Evolutionary conservation across 2,113 vertebrate genomes (phyloP).

Genomic region (Setophaga kirtlandii): DNA sequence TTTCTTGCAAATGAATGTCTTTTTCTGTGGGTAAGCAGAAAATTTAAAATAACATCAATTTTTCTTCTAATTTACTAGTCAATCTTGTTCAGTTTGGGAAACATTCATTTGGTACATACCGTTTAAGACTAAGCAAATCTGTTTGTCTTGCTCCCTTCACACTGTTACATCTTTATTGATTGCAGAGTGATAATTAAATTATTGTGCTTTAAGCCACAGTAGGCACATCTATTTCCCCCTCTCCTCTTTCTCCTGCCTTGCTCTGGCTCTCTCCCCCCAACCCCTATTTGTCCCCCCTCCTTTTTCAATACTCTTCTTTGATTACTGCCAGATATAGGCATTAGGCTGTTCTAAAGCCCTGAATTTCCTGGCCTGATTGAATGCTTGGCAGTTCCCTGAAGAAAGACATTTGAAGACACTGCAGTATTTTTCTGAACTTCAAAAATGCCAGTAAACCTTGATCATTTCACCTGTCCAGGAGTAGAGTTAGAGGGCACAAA

Average conservation of each 20-base stretch:
- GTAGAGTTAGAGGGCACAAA: not conserved
- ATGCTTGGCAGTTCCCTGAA: not conserved
- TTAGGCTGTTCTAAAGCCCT: slow-evolving; percentile 33
- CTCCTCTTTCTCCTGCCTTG: not conserved
- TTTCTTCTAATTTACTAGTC: slow-evolving; percentile 62
- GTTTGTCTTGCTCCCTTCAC: slow-evolving; percentile 18
- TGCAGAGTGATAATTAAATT: slow-evolving; percentile 55
- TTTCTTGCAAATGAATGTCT: slow-evolving; percentile 6
- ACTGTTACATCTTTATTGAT: slow-evolving; percentile 54
- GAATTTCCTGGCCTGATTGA: slow-evolving; percentile 21
- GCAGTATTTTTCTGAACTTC: slow-evolving; percentile 15
- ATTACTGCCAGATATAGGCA: slow-evolving; percentile 30
- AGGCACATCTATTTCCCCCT: not conserved
- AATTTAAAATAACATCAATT: slow-evolving; percentile 58
- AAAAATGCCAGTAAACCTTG: slow-evolving; percentile 12
- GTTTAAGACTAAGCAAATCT: slow-evolving; percentile 56
- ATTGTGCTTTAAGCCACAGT: slow-evolving; percentile 43
- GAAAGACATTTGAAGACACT: not conserved
- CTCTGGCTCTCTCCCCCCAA: fast-evolving
- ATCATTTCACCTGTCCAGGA: slow-evolving; percentile 28
- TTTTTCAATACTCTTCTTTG: slow-evolving; percentile 35
- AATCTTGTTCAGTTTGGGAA: slow-evolving; percentile 48
- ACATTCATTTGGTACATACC: slow-evolving; percentile 23
- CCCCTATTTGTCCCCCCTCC: not conserved
- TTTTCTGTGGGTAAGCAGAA: slow-evolving; percentile 52